These are phyloP conservation scores for Meandrusa payeni DNA, from an alignment of 2,888 invertebrate genomes.

Conservation along the genomic window DNA sequence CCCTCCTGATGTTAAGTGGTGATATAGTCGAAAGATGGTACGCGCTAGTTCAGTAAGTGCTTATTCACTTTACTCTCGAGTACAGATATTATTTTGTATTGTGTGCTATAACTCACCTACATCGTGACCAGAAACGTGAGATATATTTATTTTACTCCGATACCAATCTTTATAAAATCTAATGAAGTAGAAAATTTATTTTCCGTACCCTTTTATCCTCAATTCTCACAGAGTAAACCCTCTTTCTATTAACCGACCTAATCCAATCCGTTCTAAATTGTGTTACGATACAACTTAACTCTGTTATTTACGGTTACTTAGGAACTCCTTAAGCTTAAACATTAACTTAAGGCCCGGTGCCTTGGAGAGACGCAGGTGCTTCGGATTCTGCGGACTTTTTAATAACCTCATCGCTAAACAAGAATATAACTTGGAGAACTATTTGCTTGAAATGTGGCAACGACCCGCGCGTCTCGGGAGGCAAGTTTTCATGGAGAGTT, in stretches of 20 bases:
- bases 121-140: too few species aligned
- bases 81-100: too few species aligned
- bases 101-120: too few species aligned
- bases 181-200: too few species aligned
- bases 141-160: too few species aligned
- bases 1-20: too few species aligned
- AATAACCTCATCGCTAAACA: slow-evolving; percentile 10
- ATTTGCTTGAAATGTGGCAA: slow-evolving; percentile 4
- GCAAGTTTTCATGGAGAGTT: slow-evolving; percentile 3
- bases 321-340: background rate
- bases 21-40: too few species aligned
- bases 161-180: too few species aligned
- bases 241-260: slow-evolving; percentile 5
- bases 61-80: too few species aligned
- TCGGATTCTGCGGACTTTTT: slow-evolving; percentile 8
- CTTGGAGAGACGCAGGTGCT: slow-evolving; percentile 5
- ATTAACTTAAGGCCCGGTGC: background rate
- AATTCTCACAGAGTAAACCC: background rate
- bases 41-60: too few species aligned
- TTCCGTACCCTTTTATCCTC: too few species aligned
- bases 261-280: slow-evolving; percentile 7
- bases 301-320: slow-evolving; percentile 7
- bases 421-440: slow-evolving; percentile 1
- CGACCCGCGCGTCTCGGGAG: slow-evolving; percentile 6
- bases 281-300: background rate